phyloP scores from a whole-genome alignment of 1,140 invertebrate genomes.

The Sminthurinus signatus region DNA sequence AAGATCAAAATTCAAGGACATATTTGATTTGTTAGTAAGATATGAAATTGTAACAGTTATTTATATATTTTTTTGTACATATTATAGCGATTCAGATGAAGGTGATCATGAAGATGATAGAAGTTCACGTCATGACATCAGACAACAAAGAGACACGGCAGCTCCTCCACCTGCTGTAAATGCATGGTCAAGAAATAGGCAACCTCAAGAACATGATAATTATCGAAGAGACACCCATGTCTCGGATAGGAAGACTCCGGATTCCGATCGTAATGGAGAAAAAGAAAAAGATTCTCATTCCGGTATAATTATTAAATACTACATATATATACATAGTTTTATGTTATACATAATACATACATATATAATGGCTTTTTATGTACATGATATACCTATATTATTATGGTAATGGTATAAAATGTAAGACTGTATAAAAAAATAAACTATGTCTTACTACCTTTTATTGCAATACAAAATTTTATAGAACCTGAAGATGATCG shows the following conservation, averaged over 20 bases:
- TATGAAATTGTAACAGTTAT: background rate
- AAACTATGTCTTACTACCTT: too few relatives aligned
- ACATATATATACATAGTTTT: background rate
- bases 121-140: background rate
- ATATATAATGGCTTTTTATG: background rate
- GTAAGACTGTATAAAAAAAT: conserved; percentile 7
- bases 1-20: conserved; percentile 4
- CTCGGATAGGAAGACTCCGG: background rate
- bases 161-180: background rate
- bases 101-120: background rate
- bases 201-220: background rate
- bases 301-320: conserved; percentile 31
- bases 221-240: background rate
- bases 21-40: too few relatives aligned
- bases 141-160: background rate
- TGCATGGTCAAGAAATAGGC: background rate
- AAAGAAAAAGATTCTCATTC: conserved; percentile 34
- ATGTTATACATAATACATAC: background rate
- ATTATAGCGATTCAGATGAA: background rate
- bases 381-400: background rate
- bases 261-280: conserved; percentile 18
- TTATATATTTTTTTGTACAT: background rate
- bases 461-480: too few relatives aligned
- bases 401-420: background rate
- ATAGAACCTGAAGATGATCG: conserved; percentile 15